A percentile compares a stretch with the other conserved stretches of the same genome.
These are phyloP conservation scores for Moxostoma hubbsi DNA, from an alignment of 2,797 vertebrate species.

Conservation along the genomic window DNA sequence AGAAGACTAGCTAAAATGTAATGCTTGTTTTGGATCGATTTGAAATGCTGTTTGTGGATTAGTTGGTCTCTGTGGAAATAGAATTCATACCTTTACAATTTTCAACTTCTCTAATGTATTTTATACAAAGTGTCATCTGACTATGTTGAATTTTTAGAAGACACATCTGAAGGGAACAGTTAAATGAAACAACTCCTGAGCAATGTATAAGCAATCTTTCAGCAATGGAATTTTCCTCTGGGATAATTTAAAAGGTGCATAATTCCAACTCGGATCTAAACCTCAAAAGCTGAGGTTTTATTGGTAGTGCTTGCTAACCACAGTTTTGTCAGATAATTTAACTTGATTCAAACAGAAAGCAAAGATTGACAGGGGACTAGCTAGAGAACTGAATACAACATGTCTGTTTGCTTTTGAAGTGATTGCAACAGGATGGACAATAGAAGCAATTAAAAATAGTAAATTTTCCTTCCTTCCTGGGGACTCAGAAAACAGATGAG, in stretches of 20 bases:
- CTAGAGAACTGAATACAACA: background rate
- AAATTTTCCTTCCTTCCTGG: background rate
- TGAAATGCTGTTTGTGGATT: no score
- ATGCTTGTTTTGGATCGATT: no score
- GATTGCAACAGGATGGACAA: constrained; percentile 43
- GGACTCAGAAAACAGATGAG: background rate
- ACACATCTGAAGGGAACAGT: no score
- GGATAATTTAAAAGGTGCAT: background rate
- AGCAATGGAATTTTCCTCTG: background rate
- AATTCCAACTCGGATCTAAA: background rate
- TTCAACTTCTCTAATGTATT: no score
- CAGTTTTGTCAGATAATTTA: background rate
- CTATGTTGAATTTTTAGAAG: no score
- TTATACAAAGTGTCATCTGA: no score
- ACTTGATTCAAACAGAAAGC: background rate
- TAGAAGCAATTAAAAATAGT: constrained; percentile 20
- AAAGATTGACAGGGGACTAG: background rate
- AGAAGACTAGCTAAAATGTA: no score
- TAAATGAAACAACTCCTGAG: background rate
- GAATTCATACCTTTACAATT: no score
- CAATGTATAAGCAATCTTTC: background rate
- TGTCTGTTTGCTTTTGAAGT: constrained; percentile 8
- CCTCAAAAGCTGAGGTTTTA: background rate
- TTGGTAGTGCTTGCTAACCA: background rate
- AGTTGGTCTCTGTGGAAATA: no score